Evolutionary conservation across 2,888 invertebrate species (phyloP).

Genomic region (Meghimatium bilineatum): DNA sequence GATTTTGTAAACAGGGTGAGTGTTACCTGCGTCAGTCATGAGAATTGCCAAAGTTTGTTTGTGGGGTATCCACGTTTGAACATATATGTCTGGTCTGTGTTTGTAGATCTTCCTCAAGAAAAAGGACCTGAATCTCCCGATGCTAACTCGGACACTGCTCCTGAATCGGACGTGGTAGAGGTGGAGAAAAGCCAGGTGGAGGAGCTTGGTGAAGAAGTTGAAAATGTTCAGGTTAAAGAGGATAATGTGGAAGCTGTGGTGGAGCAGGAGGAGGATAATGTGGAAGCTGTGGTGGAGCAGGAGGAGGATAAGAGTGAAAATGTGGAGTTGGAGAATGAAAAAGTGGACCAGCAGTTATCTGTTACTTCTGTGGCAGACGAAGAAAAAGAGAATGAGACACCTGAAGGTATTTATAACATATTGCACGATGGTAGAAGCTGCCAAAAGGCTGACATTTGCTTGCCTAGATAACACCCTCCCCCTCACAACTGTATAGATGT

Average conservation of each 20-base stretch:
- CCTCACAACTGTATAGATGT: not conserved
- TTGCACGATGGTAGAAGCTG: slow-evolving; percentile 12
- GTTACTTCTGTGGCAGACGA: not conserved
- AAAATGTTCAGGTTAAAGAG: not conserved
- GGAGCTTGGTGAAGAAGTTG: not conserved
- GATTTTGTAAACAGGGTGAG: not conserved
- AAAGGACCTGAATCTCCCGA: not conserved
- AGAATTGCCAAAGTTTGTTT: not conserved
- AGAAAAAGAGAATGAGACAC: not conserved
- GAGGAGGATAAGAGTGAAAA: not conserved
- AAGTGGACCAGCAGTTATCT: not conserved
- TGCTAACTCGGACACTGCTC: not conserved
- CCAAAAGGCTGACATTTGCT: not conserved
- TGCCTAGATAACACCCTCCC: not conserved
- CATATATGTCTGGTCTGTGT: not conserved
- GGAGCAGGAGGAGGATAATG: not conserved
- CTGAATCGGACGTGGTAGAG: not conserved
- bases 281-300: not conserved
- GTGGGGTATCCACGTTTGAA: not conserved
- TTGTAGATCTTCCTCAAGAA: slow-evolving; percentile 20
- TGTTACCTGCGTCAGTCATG: not conserved
- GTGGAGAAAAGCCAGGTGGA: not conserved
- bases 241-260: not conserved
- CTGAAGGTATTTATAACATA: slow-evolving; percentile 33
- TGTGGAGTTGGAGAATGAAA: not conserved